Evolutionary conservation across 2,888 invertebrate genomes (phyloP).

Genomic region (Tachina lurida): DNA sequence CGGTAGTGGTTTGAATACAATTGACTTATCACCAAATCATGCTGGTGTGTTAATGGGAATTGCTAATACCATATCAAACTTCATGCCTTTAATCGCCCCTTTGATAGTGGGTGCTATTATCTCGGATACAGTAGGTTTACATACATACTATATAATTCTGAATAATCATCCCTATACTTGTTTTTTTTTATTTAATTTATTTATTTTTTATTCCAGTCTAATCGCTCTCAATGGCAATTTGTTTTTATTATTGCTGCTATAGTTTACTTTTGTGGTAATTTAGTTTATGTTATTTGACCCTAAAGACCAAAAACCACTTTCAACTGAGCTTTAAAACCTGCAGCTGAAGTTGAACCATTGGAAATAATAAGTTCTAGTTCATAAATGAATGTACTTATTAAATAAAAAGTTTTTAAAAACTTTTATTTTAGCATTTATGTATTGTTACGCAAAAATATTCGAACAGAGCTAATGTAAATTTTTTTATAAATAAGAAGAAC

Average conservation of each 20-base stretch:
- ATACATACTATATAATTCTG: not conserved
- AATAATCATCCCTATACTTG: too few relatives aligned
- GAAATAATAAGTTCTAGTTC: too few relatives aligned
- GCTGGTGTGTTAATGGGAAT: slow-evolving; percentile 87
- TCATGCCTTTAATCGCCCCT: slow-evolving; percentile 86
- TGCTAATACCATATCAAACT: slow-evolving; percentile 85
- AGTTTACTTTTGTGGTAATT: slow-evolving; percentile 87
- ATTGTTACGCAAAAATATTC: too few relatives aligned
- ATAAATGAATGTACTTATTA: too few relatives aligned
- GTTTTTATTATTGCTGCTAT: slow-evolving; percentile 88
- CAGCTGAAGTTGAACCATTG: too few relatives aligned
- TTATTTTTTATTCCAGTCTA: slow-evolving; percentile 77
- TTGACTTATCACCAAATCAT: slow-evolving; percentile 87
- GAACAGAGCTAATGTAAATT: too few relatives aligned
- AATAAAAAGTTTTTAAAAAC: too few relatives aligned
- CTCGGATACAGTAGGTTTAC: slow-evolving; percentile 74
- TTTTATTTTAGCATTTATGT: too few relatives aligned
- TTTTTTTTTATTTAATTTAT: not conserved
- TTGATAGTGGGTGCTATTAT: slow-evolving; percentile 84
- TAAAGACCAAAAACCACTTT: too few relatives aligned
- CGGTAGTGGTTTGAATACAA: slow-evolving; percentile 84
- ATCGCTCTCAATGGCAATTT: slow-evolving; percentile 87
- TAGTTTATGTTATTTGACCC: slow-evolving; percentile 88
- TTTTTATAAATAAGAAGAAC: too few relatives aligned
- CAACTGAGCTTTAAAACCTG: too few relatives aligned